phyloP scores from a whole-genome alignment of 1,140 invertebrate species.

The Heliconius hewitsoni region DNA sequence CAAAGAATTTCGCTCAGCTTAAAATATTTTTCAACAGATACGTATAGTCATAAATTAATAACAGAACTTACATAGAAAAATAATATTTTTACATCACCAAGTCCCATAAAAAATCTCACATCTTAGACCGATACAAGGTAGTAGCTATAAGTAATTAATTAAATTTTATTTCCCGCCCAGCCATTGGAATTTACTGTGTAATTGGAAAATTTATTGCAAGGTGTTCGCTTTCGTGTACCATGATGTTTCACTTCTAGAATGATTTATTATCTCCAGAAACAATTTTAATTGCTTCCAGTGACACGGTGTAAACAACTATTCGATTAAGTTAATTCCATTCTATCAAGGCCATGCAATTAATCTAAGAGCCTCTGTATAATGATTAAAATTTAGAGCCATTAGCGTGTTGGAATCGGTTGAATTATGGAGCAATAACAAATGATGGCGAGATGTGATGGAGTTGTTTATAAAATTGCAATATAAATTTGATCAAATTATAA shows the following conservation, averaged over 20 bases:
- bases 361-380: constrained; percentile 66
- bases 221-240: constrained; percentile 57
- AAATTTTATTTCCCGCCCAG: constrained; percentile 63
- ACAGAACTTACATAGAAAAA: background rate
- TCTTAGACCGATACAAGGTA: background rate
- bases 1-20: background rate
- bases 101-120: background rate
- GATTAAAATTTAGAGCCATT: constrained; percentile 47
- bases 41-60: background rate
- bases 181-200: constrained; percentile 72
- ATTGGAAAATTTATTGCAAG: constrained; percentile 80
- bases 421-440: constrained; percentile 23
- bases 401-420: constrained; percentile 38
- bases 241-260: constrained; percentile 80
- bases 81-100: background rate
- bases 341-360: constrained; percentile 66
- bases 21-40: background rate
- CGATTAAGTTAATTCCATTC: constrained; percentile 80
- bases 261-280: constrained; percentile 78
- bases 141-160: constrained; percentile 62
- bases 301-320: constrained; percentile 81
- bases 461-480: background rate
- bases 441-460: background rate
- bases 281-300: constrained; percentile 80
- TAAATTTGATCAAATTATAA: background rate